Base-by-base conservation (phyloP, 2,797 vertebrate genomes). In the Lepus oiostolus region DNA sequence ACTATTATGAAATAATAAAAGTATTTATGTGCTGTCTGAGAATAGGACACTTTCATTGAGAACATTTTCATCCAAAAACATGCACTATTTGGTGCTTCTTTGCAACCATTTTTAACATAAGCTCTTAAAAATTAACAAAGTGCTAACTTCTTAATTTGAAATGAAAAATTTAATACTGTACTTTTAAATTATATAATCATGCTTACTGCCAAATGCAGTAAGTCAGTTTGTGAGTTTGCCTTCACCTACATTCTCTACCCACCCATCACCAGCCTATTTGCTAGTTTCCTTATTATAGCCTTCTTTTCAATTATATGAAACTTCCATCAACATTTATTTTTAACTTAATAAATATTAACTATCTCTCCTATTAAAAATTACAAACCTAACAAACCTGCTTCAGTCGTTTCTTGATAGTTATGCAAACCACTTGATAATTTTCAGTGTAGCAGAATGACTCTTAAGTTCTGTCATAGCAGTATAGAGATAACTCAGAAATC, bases 81-180 rank as follows among this genome's bases (percentile, higher is more conserved):
- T 80, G 26, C 5, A 79, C 17, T 83, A 52, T 52, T 80, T 35
- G 12, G 54, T 76, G 83, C 28, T 92, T 92, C 54, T 32, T 85
- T 67, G 32, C 47, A 54, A 7, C 17, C 58, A 30, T 71, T 94
- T 87, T 91, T 50, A 35, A 85, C 82, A 85, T 16, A 7, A 19
- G 6, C 16, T 70, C 65, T 52, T 86, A n/a, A 82, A 88, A 79
- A 30, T 76, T 88, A 85, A n/a, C 58, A 68, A 79, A 90, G 54
- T 60, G 28, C 54, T 79, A 84, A 63, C 63, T 86, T 91, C 71
- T 82, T 90, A 71, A 82, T 85, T 74, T 84, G 71, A 95, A 86
- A 74, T 70, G 67, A 79, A 2, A 47, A 65, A 54, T 22, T 87
- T 35, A 88, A 35, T 26, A 65, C 9, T 86, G 38, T 60, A 85